phyloP scores from a whole-genome alignment of 2,888 invertebrate species.

The Lycocerus yunnanus region DNA sequence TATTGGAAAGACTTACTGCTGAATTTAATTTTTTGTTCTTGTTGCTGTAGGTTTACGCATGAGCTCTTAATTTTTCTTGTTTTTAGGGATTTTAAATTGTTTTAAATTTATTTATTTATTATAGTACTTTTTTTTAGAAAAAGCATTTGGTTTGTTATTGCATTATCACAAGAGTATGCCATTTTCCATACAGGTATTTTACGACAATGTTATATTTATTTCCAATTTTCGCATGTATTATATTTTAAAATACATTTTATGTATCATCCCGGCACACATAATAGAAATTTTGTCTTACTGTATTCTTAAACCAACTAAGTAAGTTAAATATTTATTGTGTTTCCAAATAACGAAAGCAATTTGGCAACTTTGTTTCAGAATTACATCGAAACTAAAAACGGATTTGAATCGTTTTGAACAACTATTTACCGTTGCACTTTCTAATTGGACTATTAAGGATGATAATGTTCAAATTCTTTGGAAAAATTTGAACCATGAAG shows the following conservation, averaged over 20 bases:
- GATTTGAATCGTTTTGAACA: conserved; percentile 77
- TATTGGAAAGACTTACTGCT: too few species aligned
- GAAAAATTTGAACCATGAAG: conserved; percentile 54
- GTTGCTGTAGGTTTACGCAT: too few species aligned
- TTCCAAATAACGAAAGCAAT: not conserved
- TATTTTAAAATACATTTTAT: conserved; percentile 61
- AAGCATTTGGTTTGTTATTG: not conserved
- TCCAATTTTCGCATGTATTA: conserved; percentile 47
- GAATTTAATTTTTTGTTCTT: too few species aligned
- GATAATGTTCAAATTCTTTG: conserved; percentile 63
- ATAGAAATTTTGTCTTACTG: conserved; percentile 60
- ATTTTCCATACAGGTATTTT: conserved; percentile 45
- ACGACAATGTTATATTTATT: conserved; percentile 35
- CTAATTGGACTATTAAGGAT: conserved; percentile 61
- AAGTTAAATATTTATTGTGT: conserved; percentile 39
- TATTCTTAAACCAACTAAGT: conserved; percentile 55
- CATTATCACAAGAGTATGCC: not conserved
- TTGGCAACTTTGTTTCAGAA: conserved; percentile 57
- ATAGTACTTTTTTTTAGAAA: not conserved
- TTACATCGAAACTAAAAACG: conserved; percentile 77
- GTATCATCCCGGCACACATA: conserved; percentile 65
- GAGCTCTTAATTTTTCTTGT: too few species aligned
- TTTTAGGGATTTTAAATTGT: too few species aligned
- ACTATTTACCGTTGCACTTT: conserved; percentile 75
- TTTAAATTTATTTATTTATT: too few species aligned